phyloP scores from a whole-genome alignment of 2,888 invertebrate species.

The Sussaba pulchella region DNA sequence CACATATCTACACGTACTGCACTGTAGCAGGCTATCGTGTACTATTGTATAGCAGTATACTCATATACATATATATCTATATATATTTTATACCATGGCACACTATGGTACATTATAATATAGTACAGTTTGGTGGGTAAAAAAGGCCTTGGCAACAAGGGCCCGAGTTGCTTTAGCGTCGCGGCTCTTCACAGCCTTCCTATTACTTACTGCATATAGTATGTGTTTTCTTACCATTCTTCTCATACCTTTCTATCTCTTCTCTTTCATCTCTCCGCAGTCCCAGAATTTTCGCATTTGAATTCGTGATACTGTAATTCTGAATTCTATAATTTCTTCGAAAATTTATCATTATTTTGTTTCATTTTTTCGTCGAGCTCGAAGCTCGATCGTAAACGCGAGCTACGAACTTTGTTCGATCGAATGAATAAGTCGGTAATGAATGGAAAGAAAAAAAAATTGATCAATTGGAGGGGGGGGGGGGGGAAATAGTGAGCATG shows the following conservation, averaged over 20 bases:
- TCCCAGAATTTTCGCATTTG: too few relatives aligned
- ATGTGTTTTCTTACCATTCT: not conserved
- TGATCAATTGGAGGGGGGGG: not conserved
- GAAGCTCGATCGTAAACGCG: too few relatives aligned
- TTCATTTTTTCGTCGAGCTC: too few relatives aligned
- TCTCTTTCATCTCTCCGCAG: not conserved
- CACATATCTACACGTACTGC: conserved; percentile 39
- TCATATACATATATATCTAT: not conserved
- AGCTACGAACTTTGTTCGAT: too few relatives aligned
- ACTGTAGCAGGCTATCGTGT: not conserved
- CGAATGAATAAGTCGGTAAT: too few relatives aligned
- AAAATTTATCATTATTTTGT: too few relatives aligned
- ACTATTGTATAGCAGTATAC: not conserved
- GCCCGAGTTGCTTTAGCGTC: conserved; percentile 40
- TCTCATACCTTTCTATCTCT: not conserved
- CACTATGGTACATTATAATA: not conserved
- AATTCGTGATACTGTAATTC: too few relatives aligned
- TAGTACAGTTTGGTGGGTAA: too few relatives aligned
- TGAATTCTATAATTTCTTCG: too few relatives aligned
- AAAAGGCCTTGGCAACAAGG: conserved; percentile 67
- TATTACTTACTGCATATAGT: conserved; percentile 31
- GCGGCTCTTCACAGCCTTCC: conserved; percentile 29
- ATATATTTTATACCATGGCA: not conserved
- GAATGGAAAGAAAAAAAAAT: too few relatives aligned
- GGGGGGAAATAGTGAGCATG: not conserved